These are phyloP conservation scores for Mesocricetus auratus DNA, from an alignment of 2,113 vertebrate genomes.

Conservation along the genomic window DNA sequence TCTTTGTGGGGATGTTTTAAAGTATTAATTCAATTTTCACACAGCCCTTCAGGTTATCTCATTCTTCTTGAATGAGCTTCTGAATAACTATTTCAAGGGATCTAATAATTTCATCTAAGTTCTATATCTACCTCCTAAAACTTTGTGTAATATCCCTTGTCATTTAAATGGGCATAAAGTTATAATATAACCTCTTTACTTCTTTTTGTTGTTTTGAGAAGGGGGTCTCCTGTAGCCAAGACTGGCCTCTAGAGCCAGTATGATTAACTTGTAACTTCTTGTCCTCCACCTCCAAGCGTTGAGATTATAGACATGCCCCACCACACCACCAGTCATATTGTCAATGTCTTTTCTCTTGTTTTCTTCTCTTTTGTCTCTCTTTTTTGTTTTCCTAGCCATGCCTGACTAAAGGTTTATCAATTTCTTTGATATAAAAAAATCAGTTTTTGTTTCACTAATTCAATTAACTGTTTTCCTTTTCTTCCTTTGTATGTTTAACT, in stretches of 20 bases:
- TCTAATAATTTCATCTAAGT: conserved; percentile 14
- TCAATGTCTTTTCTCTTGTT: background rate
- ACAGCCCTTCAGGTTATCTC: background rate
- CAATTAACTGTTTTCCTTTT: conserved; percentile 42
- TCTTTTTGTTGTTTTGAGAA: background rate
- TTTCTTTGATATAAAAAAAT: conserved; percentile 14
- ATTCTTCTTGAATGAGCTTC: conserved; percentile 14
- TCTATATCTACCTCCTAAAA: background rate
- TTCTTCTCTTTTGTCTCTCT: background rate
- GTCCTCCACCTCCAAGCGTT: background rate
- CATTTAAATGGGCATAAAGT: conserved; percentile 17
- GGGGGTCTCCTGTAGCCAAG: background rate
- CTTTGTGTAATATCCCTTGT: conserved; percentile 16
- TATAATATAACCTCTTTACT: background rate
- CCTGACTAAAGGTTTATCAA: conserved; percentile 16
- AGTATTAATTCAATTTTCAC: background rate
- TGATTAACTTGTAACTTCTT: background rate
- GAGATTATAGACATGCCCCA: background rate
- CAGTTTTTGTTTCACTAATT: conserved; percentile 4
- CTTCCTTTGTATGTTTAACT: background rate
- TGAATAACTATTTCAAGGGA: conserved; percentile 42
- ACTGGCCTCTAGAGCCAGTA: background rate
- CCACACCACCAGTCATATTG: background rate
- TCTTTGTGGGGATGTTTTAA: conserved; percentile 36
- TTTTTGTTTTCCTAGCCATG: background rate